Percentiles rank a stretch among this genome's conserved stretches.
phyloP scores from a whole-genome alignment of 23 tunicate genomes.

The Diplosoma virens region DNA sequence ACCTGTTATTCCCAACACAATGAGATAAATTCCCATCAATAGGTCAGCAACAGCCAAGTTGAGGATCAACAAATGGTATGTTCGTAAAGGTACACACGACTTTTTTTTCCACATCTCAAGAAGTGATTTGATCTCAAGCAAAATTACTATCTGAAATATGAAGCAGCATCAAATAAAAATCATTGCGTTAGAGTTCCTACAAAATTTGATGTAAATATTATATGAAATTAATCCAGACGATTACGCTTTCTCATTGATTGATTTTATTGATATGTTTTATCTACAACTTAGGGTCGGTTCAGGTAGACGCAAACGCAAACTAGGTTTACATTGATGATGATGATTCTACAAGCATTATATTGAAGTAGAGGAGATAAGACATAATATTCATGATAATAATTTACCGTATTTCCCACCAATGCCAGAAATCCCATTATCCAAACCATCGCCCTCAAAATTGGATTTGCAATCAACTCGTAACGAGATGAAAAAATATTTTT shows the following conservation, averaged over 20 bases:
- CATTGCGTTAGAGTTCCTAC: too few relatives aligned
- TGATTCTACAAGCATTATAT: too few relatives aligned
- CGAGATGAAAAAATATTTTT: background rate
- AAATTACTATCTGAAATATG: background rate
- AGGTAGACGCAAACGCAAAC: too few relatives aligned
- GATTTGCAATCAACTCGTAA: conserved; percentile 46
- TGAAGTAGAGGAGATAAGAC: too few relatives aligned
- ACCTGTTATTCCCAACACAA: conserved; percentile 30
- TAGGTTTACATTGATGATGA: too few relatives aligned
- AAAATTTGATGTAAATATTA: too few relatives aligned
- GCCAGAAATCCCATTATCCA: conserved; percentile 78
- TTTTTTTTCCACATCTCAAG: background rate
- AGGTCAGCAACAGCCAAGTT: conserved; percentile 36
- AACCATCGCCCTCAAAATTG: conserved; percentile 41
- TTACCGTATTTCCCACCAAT: conserved; percentile 56
- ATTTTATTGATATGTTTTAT: too few relatives aligned
- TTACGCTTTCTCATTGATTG: too few relatives aligned
- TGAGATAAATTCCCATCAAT: conserved; percentile 40
- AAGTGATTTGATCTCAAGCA: background rate
- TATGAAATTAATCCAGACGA: too few relatives aligned
- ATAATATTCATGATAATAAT: too few relatives aligned
- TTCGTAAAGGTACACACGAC: background rate
- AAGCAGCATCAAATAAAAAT: too few relatives aligned
- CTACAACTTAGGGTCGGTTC: too few relatives aligned
- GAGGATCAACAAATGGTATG: conserved; percentile 27